Evolutionary conservation across 2,888 invertebrate genomes (phyloP).

Genomic region (Tetragonisca angustula): DNA sequence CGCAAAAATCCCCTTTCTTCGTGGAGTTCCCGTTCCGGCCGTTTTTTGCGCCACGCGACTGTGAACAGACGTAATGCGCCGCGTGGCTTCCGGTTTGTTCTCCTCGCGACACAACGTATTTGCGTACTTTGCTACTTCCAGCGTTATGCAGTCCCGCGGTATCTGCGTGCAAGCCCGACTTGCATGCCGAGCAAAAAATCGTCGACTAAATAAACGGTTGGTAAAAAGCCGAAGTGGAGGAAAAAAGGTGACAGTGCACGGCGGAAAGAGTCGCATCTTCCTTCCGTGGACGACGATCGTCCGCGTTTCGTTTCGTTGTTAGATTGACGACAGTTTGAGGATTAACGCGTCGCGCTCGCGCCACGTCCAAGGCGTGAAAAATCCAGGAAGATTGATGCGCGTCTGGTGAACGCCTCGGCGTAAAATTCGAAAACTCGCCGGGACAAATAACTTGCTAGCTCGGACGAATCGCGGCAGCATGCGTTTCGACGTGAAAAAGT

Average conservation of each 20-base stretch:
- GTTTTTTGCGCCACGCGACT: conserved; percentile 28
- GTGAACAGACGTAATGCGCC: conserved; percentile 23
- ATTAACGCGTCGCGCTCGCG: conserved; percentile 39
- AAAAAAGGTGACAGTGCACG: neutral
- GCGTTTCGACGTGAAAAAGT: neutral
- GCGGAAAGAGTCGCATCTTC: too few relatives aligned
- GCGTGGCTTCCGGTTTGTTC: conserved; percentile 23
- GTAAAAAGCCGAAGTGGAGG: neutral
- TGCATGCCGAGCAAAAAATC: neutral
- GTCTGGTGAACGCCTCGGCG: conserved; percentile 1
- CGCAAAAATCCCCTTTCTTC: conserved; percentile 25
- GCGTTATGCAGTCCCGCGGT: neutral
- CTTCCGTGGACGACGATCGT: neutral
- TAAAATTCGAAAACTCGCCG: conserved; percentile 28
- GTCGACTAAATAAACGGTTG: conserved; percentile 27
- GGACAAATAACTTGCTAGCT: conserved; percentile 15
- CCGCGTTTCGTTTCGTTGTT: conserved; percentile 2
- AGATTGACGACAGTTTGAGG: conserved; percentile 41
- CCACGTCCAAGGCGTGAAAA: conserved; percentile 28
- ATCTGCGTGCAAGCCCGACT: conserved; percentile 1
- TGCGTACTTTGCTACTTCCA: neutral
- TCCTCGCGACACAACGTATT: conserved; percentile 30
- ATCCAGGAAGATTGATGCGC: conserved; percentile 47
- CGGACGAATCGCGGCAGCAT: conserved; percentile 16
- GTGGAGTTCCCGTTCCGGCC: neutral